These are phyloP conservation scores for Zosterops lateralis DNA, from an alignment of 2,113 vertebrate species.

Conservation along the genomic window DNA sequence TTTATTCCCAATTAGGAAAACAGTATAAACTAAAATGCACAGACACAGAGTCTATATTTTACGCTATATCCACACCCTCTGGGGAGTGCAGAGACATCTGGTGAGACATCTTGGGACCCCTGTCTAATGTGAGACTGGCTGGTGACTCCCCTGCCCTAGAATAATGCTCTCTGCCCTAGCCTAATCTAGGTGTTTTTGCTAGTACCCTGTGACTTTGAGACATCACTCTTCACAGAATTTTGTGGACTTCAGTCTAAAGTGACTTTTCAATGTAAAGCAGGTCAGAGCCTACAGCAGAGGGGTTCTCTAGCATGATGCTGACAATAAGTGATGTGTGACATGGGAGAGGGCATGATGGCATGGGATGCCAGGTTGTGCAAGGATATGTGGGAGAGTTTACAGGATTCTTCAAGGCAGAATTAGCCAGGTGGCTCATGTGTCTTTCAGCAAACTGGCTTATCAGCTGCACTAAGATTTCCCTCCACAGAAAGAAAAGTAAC, in stretches of 20 bases:
- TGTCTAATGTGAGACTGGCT: neutral
- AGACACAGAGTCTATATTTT: neutral
- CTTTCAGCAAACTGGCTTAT: neutral
- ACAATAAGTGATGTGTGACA: neutral
- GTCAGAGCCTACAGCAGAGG: neutral
- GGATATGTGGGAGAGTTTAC: neutral
- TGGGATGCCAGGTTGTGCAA: neutral
- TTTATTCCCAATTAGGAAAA: neutral
- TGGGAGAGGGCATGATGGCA: neutral
- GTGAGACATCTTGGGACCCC: neutral
- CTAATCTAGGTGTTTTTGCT: neutral
- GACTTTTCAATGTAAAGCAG: neutral
- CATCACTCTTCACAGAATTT: neutral
- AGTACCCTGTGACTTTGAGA: neutral
- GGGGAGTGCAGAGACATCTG: too few relatives aligned
- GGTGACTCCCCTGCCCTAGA: neutral
- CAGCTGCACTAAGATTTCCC: neutral
- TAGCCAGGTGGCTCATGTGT: neutral
- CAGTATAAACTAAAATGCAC: neutral
- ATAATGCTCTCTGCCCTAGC: neutral
- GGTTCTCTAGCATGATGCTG: neutral
- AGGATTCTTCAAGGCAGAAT: neutral
- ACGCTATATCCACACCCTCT: accelerated
- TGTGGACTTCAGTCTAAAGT: neutral
- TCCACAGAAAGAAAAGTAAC: neutral